Evolutionary conservation across 2,797 vertebrate species (phyloP).

Genomic region (Sphenodon punctatus): DNA sequence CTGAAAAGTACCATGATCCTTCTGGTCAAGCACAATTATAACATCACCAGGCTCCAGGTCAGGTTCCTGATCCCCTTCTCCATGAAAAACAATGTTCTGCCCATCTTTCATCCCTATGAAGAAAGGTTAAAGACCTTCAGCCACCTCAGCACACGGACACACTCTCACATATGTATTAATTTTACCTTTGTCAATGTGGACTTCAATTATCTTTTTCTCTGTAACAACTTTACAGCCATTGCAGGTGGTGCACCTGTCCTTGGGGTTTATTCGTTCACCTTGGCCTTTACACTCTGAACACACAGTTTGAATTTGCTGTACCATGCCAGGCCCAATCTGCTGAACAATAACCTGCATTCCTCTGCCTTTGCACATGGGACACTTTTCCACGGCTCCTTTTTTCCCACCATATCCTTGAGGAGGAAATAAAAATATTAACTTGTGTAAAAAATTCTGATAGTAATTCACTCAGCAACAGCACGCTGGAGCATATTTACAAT

Average conservation of each 20-base stretch:
- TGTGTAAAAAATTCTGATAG: neutral
- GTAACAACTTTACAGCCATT: conserved; percentile 90
- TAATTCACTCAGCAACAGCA: neutral
- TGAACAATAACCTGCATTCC: conserved; percentile 91
- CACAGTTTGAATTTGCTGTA: conserved; percentile 95
- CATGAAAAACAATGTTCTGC: conserved; percentile 92
- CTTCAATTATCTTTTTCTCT: conserved; percentile 95
- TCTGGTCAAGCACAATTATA: conserved; percentile 92
- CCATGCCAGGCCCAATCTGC: conserved; percentile 96
- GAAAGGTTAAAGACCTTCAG: neutral
- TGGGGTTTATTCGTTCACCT: conserved; percentile 89
- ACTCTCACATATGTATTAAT: no score
- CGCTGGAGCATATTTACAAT: no score
- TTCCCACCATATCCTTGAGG: conserved; percentile 90
- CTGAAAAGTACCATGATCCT: conserved; percentile 88
- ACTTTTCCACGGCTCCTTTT: conserved; percentile 91
- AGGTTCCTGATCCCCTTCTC: conserved; percentile 97
- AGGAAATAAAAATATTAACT: neutral
- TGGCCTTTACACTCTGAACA: conserved; percentile 94
- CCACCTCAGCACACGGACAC: no score
- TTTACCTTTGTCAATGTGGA: conserved; percentile 95
- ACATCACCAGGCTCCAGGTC: conserved; percentile 94
- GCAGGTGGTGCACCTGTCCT: conserved; percentile 93
- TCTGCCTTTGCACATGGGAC: conserved; percentile 90
- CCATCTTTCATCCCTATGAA: conserved; percentile 92